Evolutionary conservation across 2,113 vertebrate genomes (phyloP), one percentile per base, ranked within the genome.

Genomic region (Agelaius phoeniceus): DNA sequence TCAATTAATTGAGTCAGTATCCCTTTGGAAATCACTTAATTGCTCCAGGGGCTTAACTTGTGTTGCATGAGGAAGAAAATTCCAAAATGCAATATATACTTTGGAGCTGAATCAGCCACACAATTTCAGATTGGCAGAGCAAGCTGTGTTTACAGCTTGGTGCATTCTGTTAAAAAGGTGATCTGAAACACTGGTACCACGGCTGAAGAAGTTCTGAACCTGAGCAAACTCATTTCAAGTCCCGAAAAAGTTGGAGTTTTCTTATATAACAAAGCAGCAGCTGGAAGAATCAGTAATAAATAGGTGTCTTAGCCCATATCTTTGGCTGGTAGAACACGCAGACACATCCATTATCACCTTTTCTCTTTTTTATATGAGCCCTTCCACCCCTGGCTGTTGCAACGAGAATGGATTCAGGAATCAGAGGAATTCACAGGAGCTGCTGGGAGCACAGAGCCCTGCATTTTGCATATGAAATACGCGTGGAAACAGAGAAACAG

Each of bases 321-420:
- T 91, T 89, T 87, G 80, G 19, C 89, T 72, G 33, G 67, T 55
- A 58, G 66, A 33, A 76, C 46, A 87, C 22, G 61, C 80, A 96
- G 94, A 89, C 91, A 89, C 20, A 67, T 89, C 66, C 54, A 91
- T 90, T 94, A 91, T 67, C 75, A 90, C 72, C 55, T 95, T 59
- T 90, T 63, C 71, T 74, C 73, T 90, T 96, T 96, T 93, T 88
- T 67, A 59, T 90, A 54, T 0, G 2, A 93, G 75, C 55, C 78
- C 87, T 96, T 93, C 87, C 79, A 88, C 79, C 87, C 88, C 90
- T 94, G 90, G 46, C 75, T 93, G 90, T 75, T 92, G 88, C 72
- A 75, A 8, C 31, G 90, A 88, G 72, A 93, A 90, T 20, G 48
- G n/a, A 44, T 93, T 93, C 82, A 91, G 83, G 92, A 97, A 95